These are phyloP conservation scores for Aplodontia rufa DNA, from an alignment of 2,113 vertebrate genomes.

Conservation along the genomic window DNA sequence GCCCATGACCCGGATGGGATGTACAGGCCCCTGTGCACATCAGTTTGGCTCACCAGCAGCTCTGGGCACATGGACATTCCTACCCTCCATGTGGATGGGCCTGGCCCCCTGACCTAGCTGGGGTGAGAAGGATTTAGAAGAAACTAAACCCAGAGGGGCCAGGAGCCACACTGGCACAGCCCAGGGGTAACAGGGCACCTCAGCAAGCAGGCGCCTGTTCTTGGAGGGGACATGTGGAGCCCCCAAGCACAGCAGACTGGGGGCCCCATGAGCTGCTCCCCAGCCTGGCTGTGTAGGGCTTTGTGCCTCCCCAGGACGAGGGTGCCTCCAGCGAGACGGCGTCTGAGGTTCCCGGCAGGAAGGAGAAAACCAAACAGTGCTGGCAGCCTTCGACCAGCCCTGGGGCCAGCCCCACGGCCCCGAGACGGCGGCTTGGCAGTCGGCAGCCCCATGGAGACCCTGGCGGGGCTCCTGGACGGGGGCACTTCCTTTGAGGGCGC, in stretches of 20 bases:
- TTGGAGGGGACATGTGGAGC: accelerated
- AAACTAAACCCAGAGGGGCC: too few relatives aligned
- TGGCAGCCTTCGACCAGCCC: constrained; percentile 49
- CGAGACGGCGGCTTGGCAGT: constrained; percentile 50
- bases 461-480: constrained; percentile 40
- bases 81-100: too few relatives aligned
- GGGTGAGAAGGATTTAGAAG: not conserved
- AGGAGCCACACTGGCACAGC: not conserved
- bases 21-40: not conserved
- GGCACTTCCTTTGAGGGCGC: constrained; percentile 49
- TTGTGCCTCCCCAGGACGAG: not conserved
- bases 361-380: constrained; percentile 67
- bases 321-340: constrained; percentile 49
- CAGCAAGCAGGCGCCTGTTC: not conserved
- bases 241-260: not conserved
- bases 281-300: not conserved
- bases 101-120: too few relatives aligned
- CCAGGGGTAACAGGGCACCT: not conserved
- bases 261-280: not conserved
- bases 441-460: constrained; percentile 22
- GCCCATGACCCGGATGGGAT: accelerated
- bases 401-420: not conserved
- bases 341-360: constrained; percentile 60
- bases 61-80: too few relatives aligned
- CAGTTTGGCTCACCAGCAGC: accelerated